phyloP scores from a whole-genome alignment of 2,888 invertebrate species.

The Drosophila pullipes region DNA sequence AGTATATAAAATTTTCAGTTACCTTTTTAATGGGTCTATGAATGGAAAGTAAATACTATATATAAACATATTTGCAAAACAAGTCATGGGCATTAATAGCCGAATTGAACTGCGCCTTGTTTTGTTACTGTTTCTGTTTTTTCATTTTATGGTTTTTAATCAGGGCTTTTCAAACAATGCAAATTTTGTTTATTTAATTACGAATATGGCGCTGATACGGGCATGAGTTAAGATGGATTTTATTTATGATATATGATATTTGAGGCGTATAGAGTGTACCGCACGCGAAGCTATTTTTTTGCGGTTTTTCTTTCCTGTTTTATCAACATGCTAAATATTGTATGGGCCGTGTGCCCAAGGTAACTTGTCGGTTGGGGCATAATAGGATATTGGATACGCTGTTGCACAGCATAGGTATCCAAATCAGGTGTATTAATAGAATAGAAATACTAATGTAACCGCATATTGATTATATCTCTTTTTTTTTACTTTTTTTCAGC shows the following conservation, averaged over 20 bases:
- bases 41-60: constrained; percentile 1
- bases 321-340: constrained; percentile 33
- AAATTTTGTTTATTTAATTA: constrained; percentile 49
- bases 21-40: constrained; percentile 16
- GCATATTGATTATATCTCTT: not conserved
- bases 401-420: not conserved
- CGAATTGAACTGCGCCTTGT: constrained; percentile 37
- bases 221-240: constrained; percentile 19
- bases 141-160: constrained; percentile 32
- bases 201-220: constrained; percentile 27
- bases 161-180: constrained; percentile 47
- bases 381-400: constrained; percentile 21
- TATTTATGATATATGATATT: constrained; percentile 44
- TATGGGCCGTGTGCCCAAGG: constrained; percentile 38
- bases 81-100: constrained; percentile 41
- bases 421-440: constrained; percentile 1
- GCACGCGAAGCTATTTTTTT: constrained; percentile 47
- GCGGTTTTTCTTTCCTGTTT: constrained; percentile 49
- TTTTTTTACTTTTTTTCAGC: not conserved
- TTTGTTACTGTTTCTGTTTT: constrained; percentile 9
- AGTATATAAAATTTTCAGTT: constrained; percentile 17
- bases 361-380: constrained; percentile 15
- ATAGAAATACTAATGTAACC: not conserved
- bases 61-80: constrained; percentile 8
- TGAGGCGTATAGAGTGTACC: not conserved